Percentiles rank a stretch among this genome's conserved stretches.
Evolutionary conservation across 2,888 invertebrate species (phyloP).

Genomic region (Himalopsyche kuldschensis): DNA sequence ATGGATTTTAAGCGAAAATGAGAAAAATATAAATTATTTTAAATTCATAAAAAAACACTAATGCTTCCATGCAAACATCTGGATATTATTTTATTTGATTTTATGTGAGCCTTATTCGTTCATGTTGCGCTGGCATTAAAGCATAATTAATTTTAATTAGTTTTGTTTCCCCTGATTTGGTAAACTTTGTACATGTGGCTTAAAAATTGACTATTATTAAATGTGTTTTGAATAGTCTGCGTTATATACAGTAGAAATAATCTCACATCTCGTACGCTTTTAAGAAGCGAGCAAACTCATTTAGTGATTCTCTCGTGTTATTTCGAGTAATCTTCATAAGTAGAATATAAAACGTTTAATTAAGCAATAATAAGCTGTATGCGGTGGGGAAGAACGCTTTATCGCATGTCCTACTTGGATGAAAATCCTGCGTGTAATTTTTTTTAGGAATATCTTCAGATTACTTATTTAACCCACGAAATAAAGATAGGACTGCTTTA

Average conservation of each 20-base stretch:
- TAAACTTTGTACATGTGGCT: not conserved
- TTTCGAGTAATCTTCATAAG: slow-evolving; percentile 15
- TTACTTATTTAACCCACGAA: no score
- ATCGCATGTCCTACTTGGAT: not conserved
- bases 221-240: not conserved
- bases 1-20: no score
- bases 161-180: no score
- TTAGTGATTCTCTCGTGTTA: not conserved
- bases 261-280: not conserved
- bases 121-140: no score
- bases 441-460: no score
- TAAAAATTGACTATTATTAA: not conserved
- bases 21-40: no score
- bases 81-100: no score
- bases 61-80: no score
- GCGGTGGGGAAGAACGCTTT: not conserved
- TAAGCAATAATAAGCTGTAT: slow-evolving; percentile 5
- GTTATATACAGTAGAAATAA: not conserved
- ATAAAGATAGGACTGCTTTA: no score
- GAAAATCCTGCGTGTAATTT: not conserved
- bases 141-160: no score
- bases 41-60: no score
- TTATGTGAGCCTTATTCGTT: no score
- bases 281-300: not conserved
- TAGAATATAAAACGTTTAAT: slow-evolving; percentile 25